A percentile compares a stretch with the other conserved stretches of the same genome.
These are phyloP conservation scores for Apamea anceps DNA, from an alignment of 2,888 invertebrate species.

Conservation along the genomic window DNA sequence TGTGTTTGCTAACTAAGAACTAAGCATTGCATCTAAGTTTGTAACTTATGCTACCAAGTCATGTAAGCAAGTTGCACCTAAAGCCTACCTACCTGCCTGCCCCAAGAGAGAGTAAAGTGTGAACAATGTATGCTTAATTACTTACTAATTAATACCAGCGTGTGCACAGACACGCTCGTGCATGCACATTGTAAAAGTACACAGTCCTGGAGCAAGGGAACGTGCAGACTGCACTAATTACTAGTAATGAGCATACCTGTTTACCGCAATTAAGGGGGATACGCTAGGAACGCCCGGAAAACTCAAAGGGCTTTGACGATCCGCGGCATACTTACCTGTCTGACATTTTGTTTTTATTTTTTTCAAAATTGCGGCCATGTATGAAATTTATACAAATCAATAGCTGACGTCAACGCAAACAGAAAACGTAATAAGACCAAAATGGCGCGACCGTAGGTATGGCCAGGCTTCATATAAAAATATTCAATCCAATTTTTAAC, in stretches of 20 bases:
- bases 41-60: not conserved
- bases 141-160: constrained; percentile 40
- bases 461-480: no score
- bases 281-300: not conserved
- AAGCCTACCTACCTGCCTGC: not conserved
- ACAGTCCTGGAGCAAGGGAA: constrained; percentile 7
- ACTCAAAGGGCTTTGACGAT: not conserved
- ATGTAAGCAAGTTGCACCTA: no score
- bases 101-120: constrained; percentile 31
- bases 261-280: constrained; percentile 26
- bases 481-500: not conserved
- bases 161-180: constrained; percentile 35
- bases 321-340: no score
- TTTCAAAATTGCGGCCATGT: no score
- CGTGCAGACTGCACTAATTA: constrained; percentile 42
- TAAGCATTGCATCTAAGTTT: not conserved
- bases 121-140: constrained; percentile 34
- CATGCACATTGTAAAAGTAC: constrained; percentile 17
- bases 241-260: constrained; percentile 43
- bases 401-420: no score
- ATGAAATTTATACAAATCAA: no score
- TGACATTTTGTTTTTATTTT: no score
- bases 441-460: no score
- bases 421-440: no score
- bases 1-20: not conserved